Base-by-base conservation (phyloP, 2,797 vertebrate species). In the Sebastes trivittatus region DNA sequence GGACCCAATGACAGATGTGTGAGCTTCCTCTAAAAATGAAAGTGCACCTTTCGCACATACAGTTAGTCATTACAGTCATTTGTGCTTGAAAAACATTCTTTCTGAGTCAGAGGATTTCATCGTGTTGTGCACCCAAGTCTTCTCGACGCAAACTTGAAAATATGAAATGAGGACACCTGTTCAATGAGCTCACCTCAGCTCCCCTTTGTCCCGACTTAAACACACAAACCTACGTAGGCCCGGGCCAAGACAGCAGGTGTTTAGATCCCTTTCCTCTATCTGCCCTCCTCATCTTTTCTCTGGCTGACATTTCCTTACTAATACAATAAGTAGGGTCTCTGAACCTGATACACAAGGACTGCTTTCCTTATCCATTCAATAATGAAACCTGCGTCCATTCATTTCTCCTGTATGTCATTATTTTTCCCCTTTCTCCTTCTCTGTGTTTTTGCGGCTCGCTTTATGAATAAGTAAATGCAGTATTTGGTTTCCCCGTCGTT, bases 391-490 rank as follows among this genome's bases (percentile, higher is more conserved):
- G 11, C 62, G n/a, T 76, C 55, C 72, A 77, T 85, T 90, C 60
- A 86, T 88, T 84, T 76, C 25, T 80, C 86, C 49, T 83, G 80
- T 82, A 80, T 91, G 88, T 88, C 80, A 82, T 93, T 87, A 89
- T 91, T 90, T 84, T 73, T 22, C 75, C 73, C 74, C 60, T 64
- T 46, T 84, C 64, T 76, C 55, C 72, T 64, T 75, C 66, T 81
- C 70, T 70, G 71, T 87, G 77, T 82, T 93, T 92, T 89, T 83
- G 85, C 85, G 36, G 86, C 88, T 91, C 72, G 86, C 89, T 88
- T 95, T 91, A 95, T 96, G 92, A 96, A 96, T 96, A 94, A 95
- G 92, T 95, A 94, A 96, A 95, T 91, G 89, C 87, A 88, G 93
- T 95, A 94, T 96, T 95, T 95, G 95, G 95, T 96, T 96, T 96